Base-by-base conservation (phyloP, 2,113 vertebrate species). In the Brienomyrus brachyistius region DNA sequence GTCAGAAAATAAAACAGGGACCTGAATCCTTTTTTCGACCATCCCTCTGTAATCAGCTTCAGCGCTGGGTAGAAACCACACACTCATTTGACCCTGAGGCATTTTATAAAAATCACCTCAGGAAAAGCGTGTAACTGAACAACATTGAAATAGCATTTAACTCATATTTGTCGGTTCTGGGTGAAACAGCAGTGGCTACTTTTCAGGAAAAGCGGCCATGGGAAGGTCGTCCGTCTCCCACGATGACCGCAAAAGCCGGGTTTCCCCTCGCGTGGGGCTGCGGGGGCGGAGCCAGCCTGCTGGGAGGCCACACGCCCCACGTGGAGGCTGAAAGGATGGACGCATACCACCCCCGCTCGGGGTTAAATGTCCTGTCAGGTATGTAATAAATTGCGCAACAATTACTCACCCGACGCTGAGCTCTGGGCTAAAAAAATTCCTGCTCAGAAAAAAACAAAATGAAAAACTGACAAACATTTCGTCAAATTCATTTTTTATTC, bases 361-460 rank as follows among this genome's bases (percentile, higher is more conserved):
- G 89, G 91, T 90, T 86, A 91, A 90, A 91, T 13, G 83, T 83
- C 89, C 62, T 17, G 27, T 89, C 83, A 87, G 50, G 80, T 43
- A 88, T 62, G 40, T 9, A 70, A 88, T 88, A 88, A 88, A 88
- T 85, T n/a, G 13, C 88, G 86, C 35, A 90, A 80, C 87, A 51
- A 90, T 87, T 35, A 52, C 45, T 87, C 51, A 17, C 82, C 59
- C 23, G 11, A 47, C 23, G 47, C 54, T 88, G 51, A 90, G 74
- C 17, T 47, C 51, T 40, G 66, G 54, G 62, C 17, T 43, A 51
- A 56, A 8, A 8, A 35, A 88, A 43, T 7, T 43, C 48, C 66
- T 13, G 17, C 17, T n/a, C 50, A n/a, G 3, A 51, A 5, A 56
- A 56, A 21, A 54, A 17, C 6, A 54, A 31, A 11, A n/a, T 17